Base-by-base conservation (phyloP, 2,888 invertebrate genomes). In the Brachynemurus nebulosus region DNA sequence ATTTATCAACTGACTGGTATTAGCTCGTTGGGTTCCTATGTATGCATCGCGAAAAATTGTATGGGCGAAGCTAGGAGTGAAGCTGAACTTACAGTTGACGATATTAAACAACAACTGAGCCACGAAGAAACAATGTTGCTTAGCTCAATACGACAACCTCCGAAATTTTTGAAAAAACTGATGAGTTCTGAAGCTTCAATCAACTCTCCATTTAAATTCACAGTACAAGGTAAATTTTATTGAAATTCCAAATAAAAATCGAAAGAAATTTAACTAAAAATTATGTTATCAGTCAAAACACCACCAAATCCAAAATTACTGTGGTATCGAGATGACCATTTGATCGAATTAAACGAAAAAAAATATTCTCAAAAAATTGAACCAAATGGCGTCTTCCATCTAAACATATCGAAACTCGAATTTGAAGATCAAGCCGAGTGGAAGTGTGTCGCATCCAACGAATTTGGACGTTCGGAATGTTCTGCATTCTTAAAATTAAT, bases 1-100 rank as follows among this genome's bases (percentile, higher is more conserved):
- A 90, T 91, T 5, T 91, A 91, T 63, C 90, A 90, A 59, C 67
- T 91, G 12, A 89, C 89, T 1, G 91, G 91, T 9, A 86, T 86
- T 2, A 91, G 90, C 61, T 90, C 90, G 0, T 65, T 90, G 42
- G 85, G 90, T 2, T 86, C 86, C 0, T 91, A 91, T 57, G 88
- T 88, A 55, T 91, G 90, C 59, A 80, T 90, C 41, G 90, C 91
- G 0, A 76, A 71, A 52, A 91, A 91, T 60, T 88, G 89, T 57
- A 91, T 91, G 90, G 91, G 90, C 0, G 84, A 86, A 62, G 82
- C 85, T 0, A 82, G 78, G 55, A 89, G 89, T 58, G 80, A 81
- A 1, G 89, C 91, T 0, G 86, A 89, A 54, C 67, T 91, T 21
- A 90, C 90, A 0, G 78, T 91, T 0, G 90, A 91, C 64, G 91